Evolutionary conservation across 2,113 vertebrate genomes (phyloP).

Genomic region (Megalops atlanticus): DNA sequence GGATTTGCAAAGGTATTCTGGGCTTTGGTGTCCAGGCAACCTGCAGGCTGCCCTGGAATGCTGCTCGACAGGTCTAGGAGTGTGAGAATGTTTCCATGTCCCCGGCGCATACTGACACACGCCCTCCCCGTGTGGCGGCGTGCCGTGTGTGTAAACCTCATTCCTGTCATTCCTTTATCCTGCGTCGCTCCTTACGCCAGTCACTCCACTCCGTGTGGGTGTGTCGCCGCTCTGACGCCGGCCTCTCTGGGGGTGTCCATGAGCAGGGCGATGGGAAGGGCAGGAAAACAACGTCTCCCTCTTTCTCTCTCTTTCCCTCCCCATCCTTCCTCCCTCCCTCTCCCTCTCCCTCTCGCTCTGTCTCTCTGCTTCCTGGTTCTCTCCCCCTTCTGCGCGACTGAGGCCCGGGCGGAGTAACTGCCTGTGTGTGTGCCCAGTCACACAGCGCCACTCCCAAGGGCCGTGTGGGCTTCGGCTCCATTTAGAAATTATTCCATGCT

Average conservation of each 20-base stretch:
- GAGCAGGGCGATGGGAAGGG: neutral
- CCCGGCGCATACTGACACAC: conserved; percentile 6
- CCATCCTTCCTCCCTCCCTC: conserved; percentile 4
- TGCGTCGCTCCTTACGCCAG: conserved; percentile 26
- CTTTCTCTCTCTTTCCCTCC: conserved; percentile 6
- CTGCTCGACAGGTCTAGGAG: conserved; percentile 17
- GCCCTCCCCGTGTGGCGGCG: neutral
- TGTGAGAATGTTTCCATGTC: conserved; percentile 1
- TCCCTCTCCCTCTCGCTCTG: conserved; percentile 2
- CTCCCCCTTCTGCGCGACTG: neutral
- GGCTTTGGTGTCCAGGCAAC: neutral
- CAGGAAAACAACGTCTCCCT: neutral
- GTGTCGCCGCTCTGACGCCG: conserved; percentile 27
- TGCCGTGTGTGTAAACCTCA: conserved; percentile 23
- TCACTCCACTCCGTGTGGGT: conserved; percentile 9
- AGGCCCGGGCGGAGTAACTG: conserved; percentile 13
- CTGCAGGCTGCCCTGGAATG: conserved; percentile 12
- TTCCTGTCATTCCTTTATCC: conserved; percentile 53
- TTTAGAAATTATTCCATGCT: conserved; percentile 77
- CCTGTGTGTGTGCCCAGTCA: conserved; percentile 41
- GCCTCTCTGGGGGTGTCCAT: neutral
- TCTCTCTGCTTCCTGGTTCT: neutral
- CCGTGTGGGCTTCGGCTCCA: conserved; percentile 51
- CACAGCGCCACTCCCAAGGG: conserved; percentile 56
- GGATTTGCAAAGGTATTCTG: neutral